Base-by-base conservation (phyloP, 2,113 vertebrate species). In the Psettodes erumei region DNA sequence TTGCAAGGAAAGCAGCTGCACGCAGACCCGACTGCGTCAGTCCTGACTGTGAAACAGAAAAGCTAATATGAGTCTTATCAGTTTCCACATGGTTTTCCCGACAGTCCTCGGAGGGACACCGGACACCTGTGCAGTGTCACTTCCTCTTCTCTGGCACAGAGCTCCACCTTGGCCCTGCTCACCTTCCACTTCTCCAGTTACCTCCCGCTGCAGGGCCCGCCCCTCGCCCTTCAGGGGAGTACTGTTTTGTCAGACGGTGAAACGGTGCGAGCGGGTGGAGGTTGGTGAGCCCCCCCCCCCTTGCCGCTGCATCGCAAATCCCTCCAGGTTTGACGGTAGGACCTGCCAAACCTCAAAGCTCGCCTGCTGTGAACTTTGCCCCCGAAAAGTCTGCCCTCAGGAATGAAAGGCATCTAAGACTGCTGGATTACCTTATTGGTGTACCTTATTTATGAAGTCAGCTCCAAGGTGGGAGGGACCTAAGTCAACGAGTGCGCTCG, bases 331-430 rank as follows among this genome's bases (percentile, higher is more conserved):
- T 73, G 47, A 65, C 50, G 58, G 25, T 71, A 11, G 23, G 67
- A 27, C 62, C 1, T 15, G 56, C 50, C 76, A 75, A 71, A 62
- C 70, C 72, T 84, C 77, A 94, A 93, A 63, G 70, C 94, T 88
- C 86, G 91, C 93, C 91, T 91, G 87, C 92, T 45, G 37, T 85
- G 84, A 95, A 94, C 94, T 94, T 91, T 88, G 75, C 86, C 93
- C 94, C 87, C 50, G 81, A 93, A 90, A 93, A 89, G 93, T 93
- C 85, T 77, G 28, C 83, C 63, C 89, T 93, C 50, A 86, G 95
- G 96, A 96, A 97, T 97, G 96, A 95, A 93, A 92, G 95, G 96
- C 92, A 94, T 94, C 81, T 64, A 66, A 85, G 89, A 88, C 92
- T 77, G 93, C 90, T 82, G 85, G 92, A 85, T 90, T 91, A 79